Conservation (phyloP, 2,888 invertebrate species). For the Folsomia candida region DNA sequence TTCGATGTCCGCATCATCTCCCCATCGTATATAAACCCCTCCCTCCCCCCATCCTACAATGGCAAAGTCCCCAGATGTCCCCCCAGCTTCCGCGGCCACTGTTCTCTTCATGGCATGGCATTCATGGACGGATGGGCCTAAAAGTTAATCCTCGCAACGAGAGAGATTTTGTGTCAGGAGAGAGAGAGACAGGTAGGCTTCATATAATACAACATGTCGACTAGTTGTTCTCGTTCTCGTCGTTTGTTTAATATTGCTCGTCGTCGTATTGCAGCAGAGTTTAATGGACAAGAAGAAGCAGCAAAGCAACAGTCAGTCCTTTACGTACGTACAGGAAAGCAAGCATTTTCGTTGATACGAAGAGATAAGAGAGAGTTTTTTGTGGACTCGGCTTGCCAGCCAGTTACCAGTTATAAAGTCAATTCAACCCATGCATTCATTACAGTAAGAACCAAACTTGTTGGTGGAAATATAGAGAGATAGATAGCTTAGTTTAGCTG, state of each 20-base stretch:
- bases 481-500: no score
- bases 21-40: no score
- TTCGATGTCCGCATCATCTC: no score
- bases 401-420: no score
- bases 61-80: no score
- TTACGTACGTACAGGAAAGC: not conserved
- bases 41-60: no score
- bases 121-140: not conserved
- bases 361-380: not conserved
- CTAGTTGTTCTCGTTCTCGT: no score
- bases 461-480: no score
- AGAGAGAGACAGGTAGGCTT: no score
- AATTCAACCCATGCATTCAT: not conserved
- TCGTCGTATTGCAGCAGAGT: not conserved
- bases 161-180: not conserved
- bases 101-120: not conserved
- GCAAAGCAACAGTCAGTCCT: not conserved
- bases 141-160: not conserved
- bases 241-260: not conserved
- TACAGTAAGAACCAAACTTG: not conserved
- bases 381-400: not conserved
- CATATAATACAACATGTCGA: no score
- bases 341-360: not conserved
- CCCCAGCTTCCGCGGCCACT: no score
- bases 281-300: not conserved